Evolutionary conservation across 2,113 vertebrate genomes (phyloP).

Genomic region (Ranitomeya variabilis): DNA sequence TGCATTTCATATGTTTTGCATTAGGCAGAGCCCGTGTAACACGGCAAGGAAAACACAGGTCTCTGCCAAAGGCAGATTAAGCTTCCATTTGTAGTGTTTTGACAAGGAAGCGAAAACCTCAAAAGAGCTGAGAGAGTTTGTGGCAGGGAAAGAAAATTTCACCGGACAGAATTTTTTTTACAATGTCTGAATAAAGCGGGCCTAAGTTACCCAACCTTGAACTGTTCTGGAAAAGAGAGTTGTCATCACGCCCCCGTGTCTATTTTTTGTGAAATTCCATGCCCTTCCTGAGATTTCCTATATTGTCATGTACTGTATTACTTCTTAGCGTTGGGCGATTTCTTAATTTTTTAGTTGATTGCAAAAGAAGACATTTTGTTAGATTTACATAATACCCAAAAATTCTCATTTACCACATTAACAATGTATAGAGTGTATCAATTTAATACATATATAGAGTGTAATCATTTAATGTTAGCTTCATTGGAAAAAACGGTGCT

Average conservation of each 20-base stretch:
- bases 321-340: not conserved
- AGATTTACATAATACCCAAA: too few species aligned
- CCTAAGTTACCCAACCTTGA: conserved; percentile 25
- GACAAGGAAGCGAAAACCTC: conserved; percentile 58
- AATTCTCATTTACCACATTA: too few species aligned
- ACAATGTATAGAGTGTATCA: too few species aligned
- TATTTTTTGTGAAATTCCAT: conserved; percentile 1
- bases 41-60: conserved; percentile 48
- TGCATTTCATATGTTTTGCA: conserved; percentile 56
- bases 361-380: not conserved
- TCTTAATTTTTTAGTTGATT: not conserved
- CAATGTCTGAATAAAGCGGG: not conserved
- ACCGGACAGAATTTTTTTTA: conserved; percentile 34
- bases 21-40: conserved; percentile 50
- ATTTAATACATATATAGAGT: too few species aligned
- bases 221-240: conserved; percentile 8
- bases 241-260: conserved; percentile 34
- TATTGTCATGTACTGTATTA: not conserved
- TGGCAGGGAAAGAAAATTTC: conserved; percentile 50
- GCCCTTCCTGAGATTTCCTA: not conserved
- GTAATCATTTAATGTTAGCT: too few species aligned
- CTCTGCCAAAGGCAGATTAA: conserved; percentile 56
- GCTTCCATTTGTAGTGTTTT: conserved; percentile 59
- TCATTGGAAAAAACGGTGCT: too few species aligned
- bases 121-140: conserved; percentile 56